Percentiles rank a stretch among this genome's conserved stretches.
These are phyloP conservation scores for Progne subis DNA, from an alignment of 2,113 vertebrate genomes.

Conservation along the genomic window DNA sequence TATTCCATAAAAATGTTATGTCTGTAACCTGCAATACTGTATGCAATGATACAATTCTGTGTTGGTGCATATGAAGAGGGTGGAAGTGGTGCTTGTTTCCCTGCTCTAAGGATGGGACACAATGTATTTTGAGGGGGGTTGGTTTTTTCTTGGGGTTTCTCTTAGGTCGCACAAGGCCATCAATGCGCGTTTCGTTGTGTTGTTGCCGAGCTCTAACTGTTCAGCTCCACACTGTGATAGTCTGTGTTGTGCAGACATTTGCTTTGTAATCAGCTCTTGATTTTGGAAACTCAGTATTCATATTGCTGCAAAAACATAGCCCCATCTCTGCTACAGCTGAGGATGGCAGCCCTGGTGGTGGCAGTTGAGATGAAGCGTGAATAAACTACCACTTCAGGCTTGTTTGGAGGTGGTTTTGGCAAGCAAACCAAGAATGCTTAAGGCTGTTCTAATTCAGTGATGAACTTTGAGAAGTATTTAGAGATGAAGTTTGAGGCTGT, in stretches of 20 bases:
- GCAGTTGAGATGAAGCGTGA: neutral
- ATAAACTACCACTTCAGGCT: neutral
- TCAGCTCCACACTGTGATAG: neutral
- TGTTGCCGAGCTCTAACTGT: neutral
- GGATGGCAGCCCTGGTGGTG: neutral
- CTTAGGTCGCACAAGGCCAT: neutral
- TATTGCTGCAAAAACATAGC: neutral
- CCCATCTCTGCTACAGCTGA: neutral
- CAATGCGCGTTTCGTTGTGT: accelerated
- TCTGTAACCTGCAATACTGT: neutral
- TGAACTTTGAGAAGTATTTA: neutral
- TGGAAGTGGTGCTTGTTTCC: neutral
- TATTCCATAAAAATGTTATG: neutral
- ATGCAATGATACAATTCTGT: neutral
- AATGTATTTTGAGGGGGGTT: accelerated
- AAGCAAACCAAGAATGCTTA: neutral
- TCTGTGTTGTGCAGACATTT: neutral
- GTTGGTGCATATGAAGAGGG: too few relatives aligned
- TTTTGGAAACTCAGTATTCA: neutral
- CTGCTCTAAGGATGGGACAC: accelerated
- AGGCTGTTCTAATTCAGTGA: neutral
- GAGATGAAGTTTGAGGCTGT: neutral
- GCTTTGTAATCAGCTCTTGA: neutral
- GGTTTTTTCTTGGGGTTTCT: neutral
- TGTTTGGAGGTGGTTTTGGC: neutral